These are phyloP conservation scores for Rousettus madagascariensis DNA, from an alignment of 2,797 vertebrate species.

Conservation along the genomic window DNA sequence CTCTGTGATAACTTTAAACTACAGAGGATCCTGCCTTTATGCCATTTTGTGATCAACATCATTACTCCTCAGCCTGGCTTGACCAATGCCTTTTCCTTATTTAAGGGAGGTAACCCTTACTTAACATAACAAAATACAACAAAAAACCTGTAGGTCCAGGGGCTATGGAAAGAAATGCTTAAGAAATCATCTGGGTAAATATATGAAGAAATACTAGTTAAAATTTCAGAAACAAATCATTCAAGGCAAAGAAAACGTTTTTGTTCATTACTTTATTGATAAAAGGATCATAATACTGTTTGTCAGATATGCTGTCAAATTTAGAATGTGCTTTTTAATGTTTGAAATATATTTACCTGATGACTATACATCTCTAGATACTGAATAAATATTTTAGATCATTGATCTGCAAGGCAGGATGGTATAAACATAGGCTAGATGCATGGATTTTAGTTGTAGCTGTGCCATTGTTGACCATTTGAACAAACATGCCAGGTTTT, in stretches of 20 bases:
- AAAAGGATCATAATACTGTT: not conserved
- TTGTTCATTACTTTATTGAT: slow-evolving; percentile 24
- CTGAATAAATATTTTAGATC: slow-evolving; percentile 16
- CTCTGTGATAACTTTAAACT: not conserved
- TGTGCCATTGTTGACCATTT: not conserved
- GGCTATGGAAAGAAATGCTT: slow-evolving; percentile 9
- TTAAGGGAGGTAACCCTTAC: not conserved
- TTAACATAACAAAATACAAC: not conserved
- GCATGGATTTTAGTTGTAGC: not conserved
- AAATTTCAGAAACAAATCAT: slow-evolving; percentile 26
- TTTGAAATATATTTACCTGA: not conserved
- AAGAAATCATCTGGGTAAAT: slow-evolving; percentile 8
- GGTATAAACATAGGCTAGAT: not conserved
- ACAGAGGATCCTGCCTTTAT: not conserved
- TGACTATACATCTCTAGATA: not conserved
- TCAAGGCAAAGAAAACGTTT: not conserved
- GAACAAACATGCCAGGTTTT: not conserved
- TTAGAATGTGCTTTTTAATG: slow-evolving; percentile 35
- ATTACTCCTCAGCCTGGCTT: not conserved
- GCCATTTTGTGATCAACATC: slow-evolving; percentile 38
- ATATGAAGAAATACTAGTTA: slow-evolving; percentile 42
- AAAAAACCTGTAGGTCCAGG: not conserved
- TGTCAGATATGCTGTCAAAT: not conserved
- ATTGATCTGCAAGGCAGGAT: slow-evolving; percentile 9
- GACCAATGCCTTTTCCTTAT: not conserved